These are phyloP conservation scores for Onychomys leucogaster DNA, from an alignment of 2,797 vertebrate genomes.

Conservation along the genomic window DNA sequence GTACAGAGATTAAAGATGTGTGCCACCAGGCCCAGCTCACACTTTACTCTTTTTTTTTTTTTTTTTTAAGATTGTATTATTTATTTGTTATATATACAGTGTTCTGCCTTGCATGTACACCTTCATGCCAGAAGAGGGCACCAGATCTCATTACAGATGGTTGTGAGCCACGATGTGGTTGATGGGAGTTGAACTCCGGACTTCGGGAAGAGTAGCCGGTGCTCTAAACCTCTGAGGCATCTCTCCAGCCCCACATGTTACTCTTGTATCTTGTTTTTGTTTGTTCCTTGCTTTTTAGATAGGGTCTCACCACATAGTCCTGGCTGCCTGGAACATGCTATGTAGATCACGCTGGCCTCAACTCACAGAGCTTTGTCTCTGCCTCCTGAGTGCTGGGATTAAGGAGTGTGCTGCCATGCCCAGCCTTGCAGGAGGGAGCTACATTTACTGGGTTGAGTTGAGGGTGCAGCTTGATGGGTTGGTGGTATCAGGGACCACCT, in stretches of 20 bases:
- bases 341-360: not conserved
- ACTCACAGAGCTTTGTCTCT: not conserved
- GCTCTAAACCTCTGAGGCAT: too few relatives aligned
- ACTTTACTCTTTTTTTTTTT: not conserved
- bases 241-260: too few relatives aligned
- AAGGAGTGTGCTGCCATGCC: not conserved
- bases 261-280: not conserved
- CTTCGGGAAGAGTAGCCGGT: too few relatives aligned
- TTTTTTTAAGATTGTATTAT: too few relatives aligned
- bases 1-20: not conserved
- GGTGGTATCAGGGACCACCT: not conserved
- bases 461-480: not conserved
- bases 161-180: too few relatives aligned
- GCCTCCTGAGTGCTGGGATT: not conserved
- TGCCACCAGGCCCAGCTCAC: not conserved
- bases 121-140: too few relatives aligned
- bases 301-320: not conserved
- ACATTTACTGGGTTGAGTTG: not conserved
- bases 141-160: too few relatives aligned
- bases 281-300: not conserved
- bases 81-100: too few relatives aligned
- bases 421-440: not conserved
- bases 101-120: too few relatives aligned
- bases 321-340: not conserved
- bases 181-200: too few relatives aligned